Conservation (phyloP, 2,888 invertebrate species). For the Sesia bembeciformis region DNA sequence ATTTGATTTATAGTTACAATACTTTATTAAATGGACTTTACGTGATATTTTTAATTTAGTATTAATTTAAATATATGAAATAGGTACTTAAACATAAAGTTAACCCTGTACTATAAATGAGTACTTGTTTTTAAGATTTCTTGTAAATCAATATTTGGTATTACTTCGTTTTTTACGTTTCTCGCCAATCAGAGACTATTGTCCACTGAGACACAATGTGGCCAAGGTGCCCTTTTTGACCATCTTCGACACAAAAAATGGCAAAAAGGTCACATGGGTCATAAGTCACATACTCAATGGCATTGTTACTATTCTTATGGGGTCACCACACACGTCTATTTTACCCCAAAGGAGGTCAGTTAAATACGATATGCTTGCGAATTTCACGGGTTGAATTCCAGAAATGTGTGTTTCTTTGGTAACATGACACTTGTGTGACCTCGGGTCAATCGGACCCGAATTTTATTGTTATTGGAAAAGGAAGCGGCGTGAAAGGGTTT, state of each 20-base stretch:
- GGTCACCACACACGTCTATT: constrained; percentile 29
- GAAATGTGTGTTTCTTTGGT: constrained; percentile 43
- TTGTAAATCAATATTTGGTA: too few relatives aligned
- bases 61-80: too few relatives aligned
- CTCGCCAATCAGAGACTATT: constrained; percentile 54
- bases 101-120: too few relatives aligned
- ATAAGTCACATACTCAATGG: constrained; percentile 29
- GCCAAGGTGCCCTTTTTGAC: constrained; percentile 49
- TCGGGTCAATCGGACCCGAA: constrained; percentile 30
- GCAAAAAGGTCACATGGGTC: constrained; percentile 34
- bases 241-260: constrained; percentile 31
- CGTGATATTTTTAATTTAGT: too few relatives aligned
- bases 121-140: too few relatives aligned
- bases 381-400: constrained; percentile 33
- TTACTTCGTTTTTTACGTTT: constrained; percentile 31
- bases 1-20: too few relatives aligned
- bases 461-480: constrained; percentile 1
- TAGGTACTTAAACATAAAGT: too few relatives aligned
- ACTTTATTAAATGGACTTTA: too few relatives aligned
- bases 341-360: constrained; percentile 15
- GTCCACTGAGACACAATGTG: constrained; percentile 39
- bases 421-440: constrained; percentile 61
- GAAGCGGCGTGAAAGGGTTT: constrained; percentile 3
- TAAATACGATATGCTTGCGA: constrained; percentile 25
- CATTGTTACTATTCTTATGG: constrained; percentile 21